These are phyloP conservation scores for Xylota segnis DNA, from an alignment of 2,888 invertebrate genomes.

Conservation along the genomic window DNA sequence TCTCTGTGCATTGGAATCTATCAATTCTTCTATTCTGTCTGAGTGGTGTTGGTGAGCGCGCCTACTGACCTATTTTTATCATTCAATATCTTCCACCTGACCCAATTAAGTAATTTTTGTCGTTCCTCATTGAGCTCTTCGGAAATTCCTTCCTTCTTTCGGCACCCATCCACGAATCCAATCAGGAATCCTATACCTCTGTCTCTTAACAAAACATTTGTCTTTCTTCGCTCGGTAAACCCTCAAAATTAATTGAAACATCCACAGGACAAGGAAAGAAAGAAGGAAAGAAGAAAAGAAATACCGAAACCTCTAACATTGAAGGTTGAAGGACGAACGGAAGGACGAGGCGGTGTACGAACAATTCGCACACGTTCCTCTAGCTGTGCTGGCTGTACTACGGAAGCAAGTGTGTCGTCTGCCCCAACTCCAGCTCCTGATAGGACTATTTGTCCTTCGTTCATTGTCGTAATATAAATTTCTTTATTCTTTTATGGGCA, in stretches of 20 bases:
- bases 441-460: conserved; percentile 50
- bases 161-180: conserved; percentile 31
- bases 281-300: neutral
- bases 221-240: conserved; percentile 48
- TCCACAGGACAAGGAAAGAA: conserved; percentile 14
- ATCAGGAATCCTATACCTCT: conserved; percentile 40
- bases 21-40: conserved; percentile 34
- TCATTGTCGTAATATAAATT: conserved; percentile 52
- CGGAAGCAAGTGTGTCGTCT: conserved; percentile 26
- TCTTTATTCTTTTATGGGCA: conserved; percentile 55
- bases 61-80: conserved; percentile 63
- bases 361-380: conserved; percentile 39
- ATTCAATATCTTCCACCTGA: conserved; percentile 54
- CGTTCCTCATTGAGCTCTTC: neutral
- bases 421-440: conserved; percentile 1
- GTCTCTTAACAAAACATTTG: conserved; percentile 51
- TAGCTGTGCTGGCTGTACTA: neutral
- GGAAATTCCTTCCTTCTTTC: conserved; percentile 23
- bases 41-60: conserved; percentile 2
- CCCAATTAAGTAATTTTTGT: conserved; percentile 56
- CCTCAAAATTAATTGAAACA: conserved; percentile 63
- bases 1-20: conserved; percentile 20
- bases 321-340: neutral
- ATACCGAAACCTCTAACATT: no score
- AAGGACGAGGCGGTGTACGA: neutral